Percentiles rank a stretch among this genome's conserved stretches.
Evolutionary conservation across 2,113 vertebrate species (phyloP).

Genomic region (Nyctibius bracteatus): DNA sequence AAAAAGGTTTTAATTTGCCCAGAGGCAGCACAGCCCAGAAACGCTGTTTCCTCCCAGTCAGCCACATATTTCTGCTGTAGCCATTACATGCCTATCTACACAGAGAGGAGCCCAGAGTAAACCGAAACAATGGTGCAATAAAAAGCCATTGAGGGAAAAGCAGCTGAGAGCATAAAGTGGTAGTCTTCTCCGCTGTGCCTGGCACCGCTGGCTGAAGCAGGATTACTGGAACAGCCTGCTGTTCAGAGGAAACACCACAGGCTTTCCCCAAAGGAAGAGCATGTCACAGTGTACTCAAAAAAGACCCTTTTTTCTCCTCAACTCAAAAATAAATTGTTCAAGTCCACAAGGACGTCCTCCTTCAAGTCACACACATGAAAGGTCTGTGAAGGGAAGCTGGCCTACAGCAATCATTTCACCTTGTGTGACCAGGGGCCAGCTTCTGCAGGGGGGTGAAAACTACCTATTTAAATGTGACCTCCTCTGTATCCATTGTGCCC

Average conservation of each 20-base stretch:
- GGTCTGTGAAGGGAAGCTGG: not conserved
- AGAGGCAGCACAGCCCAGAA: not conserved
- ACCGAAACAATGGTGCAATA: conserved; percentile 19
- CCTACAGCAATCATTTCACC: not conserved
- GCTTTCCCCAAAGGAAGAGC: not conserved
- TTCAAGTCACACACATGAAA: not conserved
- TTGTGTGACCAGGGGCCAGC: not conserved
- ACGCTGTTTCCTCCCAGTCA: not conserved
- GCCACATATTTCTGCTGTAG: not conserved
- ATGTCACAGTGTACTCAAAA: not conserved
- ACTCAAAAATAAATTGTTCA: not conserved
- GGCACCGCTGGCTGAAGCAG: not conserved
- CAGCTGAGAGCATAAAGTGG: conserved; percentile 25
- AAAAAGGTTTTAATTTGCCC: not conserved
- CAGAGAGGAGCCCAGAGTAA: not conserved
- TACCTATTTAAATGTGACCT: not conserved
- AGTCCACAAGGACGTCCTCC: not conserved
- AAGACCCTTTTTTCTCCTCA: not conserved
- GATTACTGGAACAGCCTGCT: not conserved
- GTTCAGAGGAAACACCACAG: not conserved
- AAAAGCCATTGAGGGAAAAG: conserved; percentile 34
- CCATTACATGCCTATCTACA: not conserved
- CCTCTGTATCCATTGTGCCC: not conserved
- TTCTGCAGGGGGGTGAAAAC: not conserved
- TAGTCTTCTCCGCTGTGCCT: conserved; percentile 26